Conservation (phyloP, 2,888 invertebrate genomes). For the Phorcus lineatus region DNA sequence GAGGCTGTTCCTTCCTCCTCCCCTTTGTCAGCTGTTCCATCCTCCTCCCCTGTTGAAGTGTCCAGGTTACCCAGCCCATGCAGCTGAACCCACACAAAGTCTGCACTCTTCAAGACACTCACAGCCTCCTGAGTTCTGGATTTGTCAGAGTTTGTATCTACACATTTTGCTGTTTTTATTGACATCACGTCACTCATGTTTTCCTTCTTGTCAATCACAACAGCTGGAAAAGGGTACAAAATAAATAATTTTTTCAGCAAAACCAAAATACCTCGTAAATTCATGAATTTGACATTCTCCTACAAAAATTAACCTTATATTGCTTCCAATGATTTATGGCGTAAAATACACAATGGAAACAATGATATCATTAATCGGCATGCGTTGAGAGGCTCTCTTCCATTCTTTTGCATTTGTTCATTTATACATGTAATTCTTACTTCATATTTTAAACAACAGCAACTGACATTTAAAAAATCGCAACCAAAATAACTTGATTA, state of each 20-base stretch:
- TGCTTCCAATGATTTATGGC: too few relatives aligned
- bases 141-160: constrained; percentile 29
- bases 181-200: background rate
- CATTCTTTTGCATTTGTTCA: too few relatives aligned
- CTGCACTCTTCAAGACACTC: constrained; percentile 24
- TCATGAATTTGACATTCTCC: too few relatives aligned
- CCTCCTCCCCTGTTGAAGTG: constrained; percentile 1
- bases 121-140: constrained; percentile 33
- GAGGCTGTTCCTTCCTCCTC: background rate
- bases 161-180: background rate
- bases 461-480: too few relatives aligned
- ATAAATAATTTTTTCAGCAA: background rate
- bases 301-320: too few relatives aligned
- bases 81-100: constrained; percentile 40
- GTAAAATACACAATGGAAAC: too few relatives aligned
- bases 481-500: too few relatives aligned
- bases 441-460: too few relatives aligned
- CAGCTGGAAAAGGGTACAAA: background rate
- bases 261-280: too few relatives aligned
- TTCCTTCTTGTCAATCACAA: constrained; percentile 12
- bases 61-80: constrained; percentile 1
- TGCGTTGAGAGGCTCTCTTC: too few relatives aligned
- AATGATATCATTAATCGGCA: too few relatives aligned
- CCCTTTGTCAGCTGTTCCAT: background rate
- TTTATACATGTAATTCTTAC: too few relatives aligned